Evolutionary conservation across 2,797 vertebrate species (phyloP).

Genomic region (Pseudochaenichthys georgianus): DNA sequence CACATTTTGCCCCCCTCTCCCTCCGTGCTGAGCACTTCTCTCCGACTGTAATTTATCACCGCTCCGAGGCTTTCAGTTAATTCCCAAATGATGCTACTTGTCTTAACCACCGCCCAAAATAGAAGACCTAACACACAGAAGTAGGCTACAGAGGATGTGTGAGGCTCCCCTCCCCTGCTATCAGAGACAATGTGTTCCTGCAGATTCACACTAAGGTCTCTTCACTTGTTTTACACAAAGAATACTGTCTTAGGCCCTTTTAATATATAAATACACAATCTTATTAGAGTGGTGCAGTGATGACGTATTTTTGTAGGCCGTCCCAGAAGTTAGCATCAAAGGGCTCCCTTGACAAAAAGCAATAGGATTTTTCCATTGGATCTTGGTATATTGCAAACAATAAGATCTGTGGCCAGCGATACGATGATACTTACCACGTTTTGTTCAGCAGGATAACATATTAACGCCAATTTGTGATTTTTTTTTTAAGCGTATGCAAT

Average conservation of each 20-base stretch:
- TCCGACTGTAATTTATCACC: conserved; percentile 56
- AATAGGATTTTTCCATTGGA: too few relatives aligned
- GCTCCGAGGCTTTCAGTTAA: conserved; percentile 44
- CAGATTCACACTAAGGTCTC: conserved; percentile 1
- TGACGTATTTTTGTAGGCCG: too few relatives aligned
- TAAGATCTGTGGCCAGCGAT: too few relatives aligned
- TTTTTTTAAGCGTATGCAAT: too few relatives aligned
- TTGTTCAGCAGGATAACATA: too few relatives aligned
- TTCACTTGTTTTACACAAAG: background rate
- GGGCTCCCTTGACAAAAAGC: too few relatives aligned
- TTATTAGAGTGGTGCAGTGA: background rate
- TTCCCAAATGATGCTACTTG: conserved; percentile 68
- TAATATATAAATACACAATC: background rate
- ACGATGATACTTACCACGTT: too few relatives aligned
- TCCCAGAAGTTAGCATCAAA: too few relatives aligned
- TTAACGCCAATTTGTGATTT: too few relatives aligned
- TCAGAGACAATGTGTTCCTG: conserved; percentile 1
- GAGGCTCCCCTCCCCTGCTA: conserved; percentile 5
- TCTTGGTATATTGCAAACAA: too few relatives aligned
- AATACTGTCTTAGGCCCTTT: background rate
- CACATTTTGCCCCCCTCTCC: conserved; percentile 20
- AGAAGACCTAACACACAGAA: conserved; percentile 52
- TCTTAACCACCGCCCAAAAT: conserved; percentile 56
- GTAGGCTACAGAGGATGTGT: conserved; percentile 34
- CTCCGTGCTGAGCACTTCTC: conserved; percentile 33